phyloP scores from a whole-genome alignment of 2,888 invertebrate species.

The Dicyrtomina minuta region DNA sequence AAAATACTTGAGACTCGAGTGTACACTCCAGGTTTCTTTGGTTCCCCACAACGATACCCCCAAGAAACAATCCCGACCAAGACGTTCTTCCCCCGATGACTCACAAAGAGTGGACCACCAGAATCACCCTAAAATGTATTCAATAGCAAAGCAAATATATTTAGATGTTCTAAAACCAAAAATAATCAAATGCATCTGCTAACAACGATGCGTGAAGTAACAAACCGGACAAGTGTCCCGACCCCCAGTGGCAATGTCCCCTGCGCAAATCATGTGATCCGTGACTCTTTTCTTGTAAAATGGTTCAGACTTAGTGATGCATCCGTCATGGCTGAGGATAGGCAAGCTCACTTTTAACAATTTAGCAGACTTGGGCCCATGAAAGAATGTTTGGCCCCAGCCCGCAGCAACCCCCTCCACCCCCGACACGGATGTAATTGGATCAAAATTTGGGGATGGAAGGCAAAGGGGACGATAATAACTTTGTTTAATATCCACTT shows the following conservation, averaged over 20 bases:
- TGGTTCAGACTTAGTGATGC: too few relatives aligned
- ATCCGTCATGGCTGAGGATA: neutral
- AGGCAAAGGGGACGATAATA: constrained; percentile 2
- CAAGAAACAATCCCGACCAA: constrained; percentile 35
- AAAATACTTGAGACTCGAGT: constrained; percentile 34
- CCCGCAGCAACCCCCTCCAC: neutral
- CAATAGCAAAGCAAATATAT: too few relatives aligned
- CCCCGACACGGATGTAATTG: neutral
- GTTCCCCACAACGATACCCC: constrained; percentile 38
- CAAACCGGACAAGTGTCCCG: constrained; percentile 6
- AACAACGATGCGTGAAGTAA: too few relatives aligned
- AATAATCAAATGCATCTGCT: too few relatives aligned
- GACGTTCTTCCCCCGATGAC: neutral
- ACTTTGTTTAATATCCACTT: neutral
- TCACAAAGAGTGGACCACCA: constrained; percentile 9
- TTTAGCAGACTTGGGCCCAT: neutral
- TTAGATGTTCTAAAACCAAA: too few relatives aligned
- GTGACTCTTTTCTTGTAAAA: too few relatives aligned
- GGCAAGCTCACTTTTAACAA: neutral
- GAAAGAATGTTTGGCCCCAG: constrained; percentile 2
- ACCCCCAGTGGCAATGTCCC: neutral
- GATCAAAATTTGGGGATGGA: neutral
- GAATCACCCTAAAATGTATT: constrained; percentile 24
- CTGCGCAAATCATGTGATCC: too few relatives aligned
- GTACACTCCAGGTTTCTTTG: constrained; percentile 37